A percentile compares a stretch with the other conserved stretches of the same genome.
Conservation (phyloP, 1,140 invertebrate genomes). For the Hyposmocoma kahamanoa region DNA sequence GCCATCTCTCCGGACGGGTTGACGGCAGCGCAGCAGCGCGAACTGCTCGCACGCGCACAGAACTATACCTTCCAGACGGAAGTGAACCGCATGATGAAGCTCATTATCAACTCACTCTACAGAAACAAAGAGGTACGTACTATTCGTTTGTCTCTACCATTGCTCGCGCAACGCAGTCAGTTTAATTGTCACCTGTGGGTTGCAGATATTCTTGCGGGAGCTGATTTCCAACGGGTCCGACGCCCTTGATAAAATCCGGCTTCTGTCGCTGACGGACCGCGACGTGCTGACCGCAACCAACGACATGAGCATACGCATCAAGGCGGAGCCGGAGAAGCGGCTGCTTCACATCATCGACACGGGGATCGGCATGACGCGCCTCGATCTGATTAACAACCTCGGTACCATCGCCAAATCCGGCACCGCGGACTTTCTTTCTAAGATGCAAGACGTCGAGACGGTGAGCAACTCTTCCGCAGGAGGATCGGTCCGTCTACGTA, state of each 20-base stretch:
- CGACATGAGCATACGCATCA: slow-evolving; percentile 94
- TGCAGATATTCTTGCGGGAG: slow-evolving; percentile 95
- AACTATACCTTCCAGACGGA: slow-evolving; percentile 97
- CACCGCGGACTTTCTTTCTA: slow-evolving; percentile 97
- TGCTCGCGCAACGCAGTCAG: no score
- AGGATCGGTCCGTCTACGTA: not conserved
- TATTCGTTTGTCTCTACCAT: no score
- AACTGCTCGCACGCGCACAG: slow-evolving; percentile 92
- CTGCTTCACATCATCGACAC: slow-evolving; percentile 96
- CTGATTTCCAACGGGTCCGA: slow-evolving; percentile 98
- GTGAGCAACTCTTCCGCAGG: slow-evolving; percentile 10
- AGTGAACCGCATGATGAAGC: slow-evolving; percentile 99
- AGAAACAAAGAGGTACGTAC: slow-evolving; percentile 92
- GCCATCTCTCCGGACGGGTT: slow-evolving; percentile 97
- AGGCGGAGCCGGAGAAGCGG: slow-evolving; percentile 96
- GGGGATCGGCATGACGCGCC: slow-evolving; percentile 98
- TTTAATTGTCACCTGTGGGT: not conserved
- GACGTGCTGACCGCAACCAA: slow-evolving; percentile 83
- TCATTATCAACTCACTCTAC: slow-evolving; percentile 99
- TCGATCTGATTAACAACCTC: slow-evolving; percentile 96
- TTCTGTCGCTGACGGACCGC: slow-evolving; percentile 93
- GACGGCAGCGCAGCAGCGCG: slow-evolving; percentile 94
- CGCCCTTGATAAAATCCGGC: slow-evolving; percentile 95
- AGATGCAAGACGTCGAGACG: slow-evolving; percentile 85
- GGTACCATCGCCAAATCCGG: slow-evolving; percentile 99